Evolutionary conservation across 2,113 vertebrate genomes (phyloP).

Genomic region (Hippocampus guttulatus): DNA sequence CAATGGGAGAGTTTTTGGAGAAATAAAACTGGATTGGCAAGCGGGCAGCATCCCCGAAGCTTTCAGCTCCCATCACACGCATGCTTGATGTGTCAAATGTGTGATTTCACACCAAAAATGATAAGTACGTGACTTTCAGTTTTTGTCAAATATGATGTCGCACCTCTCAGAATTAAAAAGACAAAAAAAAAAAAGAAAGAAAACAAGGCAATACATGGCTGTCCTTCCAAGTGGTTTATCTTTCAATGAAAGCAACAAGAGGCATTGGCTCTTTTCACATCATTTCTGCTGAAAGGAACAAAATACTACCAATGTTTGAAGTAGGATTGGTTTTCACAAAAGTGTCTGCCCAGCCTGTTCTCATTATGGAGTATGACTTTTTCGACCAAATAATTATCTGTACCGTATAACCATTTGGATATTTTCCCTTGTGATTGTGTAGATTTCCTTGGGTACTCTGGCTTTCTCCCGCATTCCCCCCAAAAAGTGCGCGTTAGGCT

Average conservation of each 20-base stretch:
- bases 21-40: background rate
- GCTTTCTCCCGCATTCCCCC: too few species aligned
- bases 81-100: slow-evolving; percentile 1
- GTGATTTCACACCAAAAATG: background rate
- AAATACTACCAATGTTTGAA: background rate
- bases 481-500: too few species aligned
- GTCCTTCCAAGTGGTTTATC: background rate
- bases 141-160: background rate
- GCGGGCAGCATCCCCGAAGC: background rate
- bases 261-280: background rate
- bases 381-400: too few species aligned
- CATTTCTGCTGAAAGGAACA: background rate
- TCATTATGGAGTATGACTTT: background rate
- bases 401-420: too few species aligned
- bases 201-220: background rate
- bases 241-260: background rate
- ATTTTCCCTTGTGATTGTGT: too few species aligned
- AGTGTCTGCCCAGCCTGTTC: background rate
- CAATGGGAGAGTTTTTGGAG: slow-evolving; percentile 3
- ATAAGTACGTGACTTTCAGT: background rate
- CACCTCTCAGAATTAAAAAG: background rate
- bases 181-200: too few species aligned
- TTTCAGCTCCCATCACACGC: background rate
- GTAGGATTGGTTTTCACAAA: background rate
- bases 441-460: too few species aligned